Conservation (phyloP, 1,140 invertebrate genomes). For the Paracyclopina nana region DNA sequence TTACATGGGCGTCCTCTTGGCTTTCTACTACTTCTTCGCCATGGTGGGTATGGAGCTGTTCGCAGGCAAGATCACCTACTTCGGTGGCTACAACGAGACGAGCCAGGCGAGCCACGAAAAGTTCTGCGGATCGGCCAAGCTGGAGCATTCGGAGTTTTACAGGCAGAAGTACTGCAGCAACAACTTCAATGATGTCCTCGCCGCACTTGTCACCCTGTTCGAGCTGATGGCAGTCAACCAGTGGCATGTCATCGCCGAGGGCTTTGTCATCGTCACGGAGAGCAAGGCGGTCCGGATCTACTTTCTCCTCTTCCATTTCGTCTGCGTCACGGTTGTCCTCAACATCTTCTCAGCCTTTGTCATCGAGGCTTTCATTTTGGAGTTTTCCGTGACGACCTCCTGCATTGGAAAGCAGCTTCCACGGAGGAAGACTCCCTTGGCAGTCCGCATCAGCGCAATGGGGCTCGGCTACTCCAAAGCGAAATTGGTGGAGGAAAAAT, state of each 20-base stretch:
- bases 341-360: slow-evolving; percentile 37
- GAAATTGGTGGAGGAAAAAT: too few species aligned
- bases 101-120: too few species aligned
- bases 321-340: slow-evolving; percentile 32
- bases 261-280: not conserved
- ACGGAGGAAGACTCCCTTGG: too few species aligned
- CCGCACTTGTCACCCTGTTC: slow-evolving; percentile 31
- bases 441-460: too few species aligned
- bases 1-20: slow-evolving; percentile 32
- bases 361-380: slow-evolving; percentile 34
- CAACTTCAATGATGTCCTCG: slow-evolving; percentile 33
- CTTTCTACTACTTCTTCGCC: slow-evolving; percentile 34
- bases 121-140: slow-evolving; percentile 28
- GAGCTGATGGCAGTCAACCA: slow-evolving; percentile 36
- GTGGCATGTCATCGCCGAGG: slow-evolving; percentile 33
- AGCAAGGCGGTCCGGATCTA: slow-evolving; percentile 28
- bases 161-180: slow-evolving; percentile 31
- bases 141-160: slow-evolving; percentile 28
- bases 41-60: slow-evolving; percentile 30
- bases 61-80: too few species aligned
- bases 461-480: too few species aligned
- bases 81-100: too few species aligned
- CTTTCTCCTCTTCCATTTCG: slow-evolving; percentile 32
- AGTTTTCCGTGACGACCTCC: too few species aligned
- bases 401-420: too few species aligned